Conservation (phyloP, 2,888 invertebrate genomes). For the Hirtodrosophila cameraria region DNA sequence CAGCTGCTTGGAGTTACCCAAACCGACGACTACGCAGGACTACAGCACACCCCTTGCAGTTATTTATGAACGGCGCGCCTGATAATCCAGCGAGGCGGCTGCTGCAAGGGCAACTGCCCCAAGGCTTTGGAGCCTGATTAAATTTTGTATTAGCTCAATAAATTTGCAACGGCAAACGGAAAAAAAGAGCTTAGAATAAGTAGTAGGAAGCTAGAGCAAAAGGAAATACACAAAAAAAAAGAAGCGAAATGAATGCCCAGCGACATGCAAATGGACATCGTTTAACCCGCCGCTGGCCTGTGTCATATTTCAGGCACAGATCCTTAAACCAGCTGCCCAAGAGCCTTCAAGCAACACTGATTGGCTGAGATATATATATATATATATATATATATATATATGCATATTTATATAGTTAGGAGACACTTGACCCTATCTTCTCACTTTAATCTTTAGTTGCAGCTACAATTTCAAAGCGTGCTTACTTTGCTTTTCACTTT, state of each 20-base stretch:
- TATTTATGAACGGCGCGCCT: slow-evolving; percentile 71
- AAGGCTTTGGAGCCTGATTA: slow-evolving; percentile 67
- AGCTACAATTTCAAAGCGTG: neutral
- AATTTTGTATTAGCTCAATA: slow-evolving; percentile 79
- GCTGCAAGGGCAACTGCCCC: slow-evolving; percentile 33
- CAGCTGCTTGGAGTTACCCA: slow-evolving; percentile 69
- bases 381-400: too few species aligned
- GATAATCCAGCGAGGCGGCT: slow-evolving; percentile 55
- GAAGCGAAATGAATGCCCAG: slow-evolving; percentile 52
- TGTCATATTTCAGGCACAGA: slow-evolving; percentile 67
- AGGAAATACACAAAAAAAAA: neutral
- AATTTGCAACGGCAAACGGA: slow-evolving; percentile 61
- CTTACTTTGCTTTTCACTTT: neutral
- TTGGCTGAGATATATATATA: too few species aligned
- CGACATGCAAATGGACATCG: slow-evolving; percentile 73
- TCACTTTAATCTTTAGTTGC: too few species aligned
- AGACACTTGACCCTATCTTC: neutral
- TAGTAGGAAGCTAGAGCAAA: neutral
- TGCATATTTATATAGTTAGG: too few species aligned
- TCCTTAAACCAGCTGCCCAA: slow-evolving; percentile 5
- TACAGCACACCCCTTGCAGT: slow-evolving; percentile 32
- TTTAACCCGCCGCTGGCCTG: slow-evolving; percentile 49
- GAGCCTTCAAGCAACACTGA: slow-evolving; percentile 55
- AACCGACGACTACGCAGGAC: slow-evolving; percentile 9
- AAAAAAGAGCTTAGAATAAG: slow-evolving; percentile 8